Base-by-base conservation (phyloP, 2,113 vertebrate genomes). In the Mus spicilegus region DNA sequence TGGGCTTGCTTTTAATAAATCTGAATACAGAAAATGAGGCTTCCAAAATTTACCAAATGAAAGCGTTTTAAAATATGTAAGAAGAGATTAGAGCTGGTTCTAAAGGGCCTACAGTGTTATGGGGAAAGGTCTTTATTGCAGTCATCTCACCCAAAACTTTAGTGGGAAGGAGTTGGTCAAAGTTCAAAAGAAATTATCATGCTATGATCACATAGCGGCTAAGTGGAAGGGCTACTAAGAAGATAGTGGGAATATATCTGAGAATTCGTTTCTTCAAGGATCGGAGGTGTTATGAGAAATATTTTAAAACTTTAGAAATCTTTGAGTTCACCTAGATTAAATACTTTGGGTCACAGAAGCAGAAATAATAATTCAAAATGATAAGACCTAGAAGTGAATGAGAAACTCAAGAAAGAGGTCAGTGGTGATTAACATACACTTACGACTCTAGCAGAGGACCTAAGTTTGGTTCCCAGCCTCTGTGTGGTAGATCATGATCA, bases 21-120 rank as follows among this genome's bases (percentile, higher is more conserved):
- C 70, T 61, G 72, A 69, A 72, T 70, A 54, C 51, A 92, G 96
- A 75, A 95, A 96, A 63, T 22, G 49, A 85, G 75, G 22, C 42
- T 86, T n/a, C 88, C 11, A 58, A 36, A 26, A 76, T 58, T 97
- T 93, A 10, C 77, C 61, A 91, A 82, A 65, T 56, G 73, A 77
- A 24, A 70, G 4, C 2, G 67, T 49, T 80, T 78, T 33, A 87
- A 33, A 87, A 85, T 90, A 49, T 39, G 12, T 87, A 12, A 42
- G 0, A 16, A 78, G 16, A 96, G 33, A 3, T 7, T 87, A 77
- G 22, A 3, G 11, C 16, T 46, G 5, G 16, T 63, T 33, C 2
- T 72, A 58, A 54, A 33, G 36, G 49, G 28, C 24, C 2, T 51
- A 46, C 8, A 30, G 0, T 39, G 30, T 26, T 42, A n/a, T 17